Evolutionary conservation across 1,140 invertebrate species (phyloP).

Genomic region (Ruditapes philippinarum): DNA sequence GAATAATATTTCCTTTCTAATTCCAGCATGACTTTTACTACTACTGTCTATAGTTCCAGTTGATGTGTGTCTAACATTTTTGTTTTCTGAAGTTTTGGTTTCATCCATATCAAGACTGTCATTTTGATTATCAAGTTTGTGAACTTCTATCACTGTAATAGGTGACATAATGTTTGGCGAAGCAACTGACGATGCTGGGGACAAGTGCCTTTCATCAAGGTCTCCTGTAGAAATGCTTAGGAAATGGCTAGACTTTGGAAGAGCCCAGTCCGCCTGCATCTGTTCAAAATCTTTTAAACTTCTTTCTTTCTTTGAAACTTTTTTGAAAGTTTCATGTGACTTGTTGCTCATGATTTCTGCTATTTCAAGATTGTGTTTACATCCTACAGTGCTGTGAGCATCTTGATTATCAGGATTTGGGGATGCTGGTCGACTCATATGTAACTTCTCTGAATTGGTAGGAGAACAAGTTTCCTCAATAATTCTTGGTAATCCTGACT

Average conservation of each 20-base stretch:
- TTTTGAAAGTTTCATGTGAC: background rate
- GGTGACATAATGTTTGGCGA: constrained; percentile 80
- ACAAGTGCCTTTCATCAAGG: constrained; percentile 41
- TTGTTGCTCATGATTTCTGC: constrained; percentile 76
- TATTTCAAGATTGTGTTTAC: constrained; percentile 79
- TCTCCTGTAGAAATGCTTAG: constrained; percentile 26
- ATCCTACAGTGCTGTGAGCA: constrained; percentile 20
- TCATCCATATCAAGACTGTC: constrained; percentile 81
- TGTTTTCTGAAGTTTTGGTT: background rate
- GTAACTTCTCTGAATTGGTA: background rate
- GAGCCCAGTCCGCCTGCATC: background rate
- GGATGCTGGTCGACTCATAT: constrained; percentile 16
- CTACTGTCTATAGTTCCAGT: background rate
- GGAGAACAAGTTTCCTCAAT: background rate
- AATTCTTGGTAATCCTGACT: background rate
- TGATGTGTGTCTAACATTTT: background rate
- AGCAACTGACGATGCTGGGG: constrained; percentile 73
- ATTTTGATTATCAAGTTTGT: constrained; percentile 80
- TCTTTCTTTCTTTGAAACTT: background rate
- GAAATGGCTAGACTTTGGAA: background rate
- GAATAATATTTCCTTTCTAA: background rate
- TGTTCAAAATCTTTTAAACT: background rate
- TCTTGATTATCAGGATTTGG: constrained; percentile 43
- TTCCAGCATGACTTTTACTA: background rate
- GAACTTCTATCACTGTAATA: constrained; percentile 83